phyloP scores from a whole-genome alignment of 2,888 invertebrate genomes.

The Eretmocerus hayati region DNA sequence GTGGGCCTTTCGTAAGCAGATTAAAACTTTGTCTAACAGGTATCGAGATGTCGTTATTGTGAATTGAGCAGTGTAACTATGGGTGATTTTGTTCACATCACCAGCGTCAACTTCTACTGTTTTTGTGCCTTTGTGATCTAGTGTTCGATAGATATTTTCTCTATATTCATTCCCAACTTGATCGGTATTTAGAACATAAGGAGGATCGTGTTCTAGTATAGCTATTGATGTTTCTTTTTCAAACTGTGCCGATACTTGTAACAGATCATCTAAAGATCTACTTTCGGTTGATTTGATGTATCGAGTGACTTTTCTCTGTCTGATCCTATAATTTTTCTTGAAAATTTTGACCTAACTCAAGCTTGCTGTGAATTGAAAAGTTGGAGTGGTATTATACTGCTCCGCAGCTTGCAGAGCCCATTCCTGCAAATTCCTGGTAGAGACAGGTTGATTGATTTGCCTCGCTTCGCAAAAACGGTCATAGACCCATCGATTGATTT shows the following conservation, averaged over 20 bases:
- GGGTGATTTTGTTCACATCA: slow-evolving; percentile 6
- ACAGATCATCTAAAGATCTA: background rate
- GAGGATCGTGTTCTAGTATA: background rate
- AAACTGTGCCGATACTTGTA: background rate
- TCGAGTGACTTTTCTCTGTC: background rate
- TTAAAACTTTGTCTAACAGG: slow-evolving; percentile 10
- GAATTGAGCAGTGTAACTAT: background rate
- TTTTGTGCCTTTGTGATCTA: slow-evolving; percentile 6
- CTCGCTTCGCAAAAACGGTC: slow-evolving; percentile 17
- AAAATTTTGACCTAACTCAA: background rate
- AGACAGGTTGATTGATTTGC: background rate
- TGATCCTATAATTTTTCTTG: background rate
- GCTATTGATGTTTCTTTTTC: background rate
- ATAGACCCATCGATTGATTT: background rate
- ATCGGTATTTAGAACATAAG: slow-evolving; percentile 11
- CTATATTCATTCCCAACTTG: slow-evolving; percentile 14
- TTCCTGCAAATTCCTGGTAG: background rate
- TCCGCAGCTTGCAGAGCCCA: background rate
- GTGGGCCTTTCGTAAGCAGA: slow-evolving; percentile 13
- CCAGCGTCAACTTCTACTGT: slow-evolving; percentile 1
- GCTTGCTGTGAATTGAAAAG: background rate
- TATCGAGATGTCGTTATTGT: slow-evolving; percentile 13
- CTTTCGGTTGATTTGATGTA: background rate
- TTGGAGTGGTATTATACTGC: background rate
- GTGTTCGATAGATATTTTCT: slow-evolving; percentile 5